Percentiles rank a stretch among this genome's conserved stretches.
These are phyloP conservation scores for Pyrrhia umbra DNA, from an alignment of 2,888 invertebrate species.

Conservation along the genomic window DNA sequence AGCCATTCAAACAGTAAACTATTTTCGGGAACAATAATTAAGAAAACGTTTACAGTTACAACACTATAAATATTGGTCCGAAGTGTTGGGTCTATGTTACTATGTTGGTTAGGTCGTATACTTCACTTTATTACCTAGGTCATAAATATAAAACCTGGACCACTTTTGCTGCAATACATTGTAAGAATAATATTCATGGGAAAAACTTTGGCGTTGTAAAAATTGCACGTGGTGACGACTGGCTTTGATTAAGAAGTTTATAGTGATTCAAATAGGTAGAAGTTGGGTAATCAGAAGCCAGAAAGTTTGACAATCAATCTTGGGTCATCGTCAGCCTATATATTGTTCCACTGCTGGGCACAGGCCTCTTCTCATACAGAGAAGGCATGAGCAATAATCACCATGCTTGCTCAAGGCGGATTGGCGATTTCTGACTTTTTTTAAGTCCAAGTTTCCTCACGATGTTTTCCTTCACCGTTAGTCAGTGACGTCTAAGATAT, in stretches of 20 bases:
- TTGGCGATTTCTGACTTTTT: too few relatives aligned
- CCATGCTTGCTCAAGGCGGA: too few relatives aligned
- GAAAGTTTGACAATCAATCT: too few relatives aligned
- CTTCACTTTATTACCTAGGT: conserved; percentile 33
- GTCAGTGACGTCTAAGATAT: too few relatives aligned
- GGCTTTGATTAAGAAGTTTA: background rate
- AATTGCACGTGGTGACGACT: background rate
- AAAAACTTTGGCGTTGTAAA: background rate
- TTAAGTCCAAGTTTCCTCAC: too few relatives aligned
- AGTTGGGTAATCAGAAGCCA: too few relatives aligned
- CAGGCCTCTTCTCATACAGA: too few relatives aligned
- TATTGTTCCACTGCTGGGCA: too few relatives aligned
- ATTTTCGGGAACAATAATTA: conserved; percentile 13
- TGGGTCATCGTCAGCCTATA: too few relatives aligned
- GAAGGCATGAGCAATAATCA: too few relatives aligned
- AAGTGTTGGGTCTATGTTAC: conserved; percentile 18
- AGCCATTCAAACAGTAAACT: background rate
- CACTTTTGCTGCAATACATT: conserved; percentile 5
- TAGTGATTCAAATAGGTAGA: background rate
- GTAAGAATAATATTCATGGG: conserved; percentile 13
- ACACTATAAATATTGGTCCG: conserved; percentile 20
- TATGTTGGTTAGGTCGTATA: conserved; percentile 28
- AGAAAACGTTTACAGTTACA: conserved; percentile 26
- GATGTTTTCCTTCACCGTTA: too few relatives aligned
- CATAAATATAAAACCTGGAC: conserved; percentile 34